phyloP scores from a whole-genome alignment of 1,140 invertebrate genomes.

The Heliconius himera region DNA sequence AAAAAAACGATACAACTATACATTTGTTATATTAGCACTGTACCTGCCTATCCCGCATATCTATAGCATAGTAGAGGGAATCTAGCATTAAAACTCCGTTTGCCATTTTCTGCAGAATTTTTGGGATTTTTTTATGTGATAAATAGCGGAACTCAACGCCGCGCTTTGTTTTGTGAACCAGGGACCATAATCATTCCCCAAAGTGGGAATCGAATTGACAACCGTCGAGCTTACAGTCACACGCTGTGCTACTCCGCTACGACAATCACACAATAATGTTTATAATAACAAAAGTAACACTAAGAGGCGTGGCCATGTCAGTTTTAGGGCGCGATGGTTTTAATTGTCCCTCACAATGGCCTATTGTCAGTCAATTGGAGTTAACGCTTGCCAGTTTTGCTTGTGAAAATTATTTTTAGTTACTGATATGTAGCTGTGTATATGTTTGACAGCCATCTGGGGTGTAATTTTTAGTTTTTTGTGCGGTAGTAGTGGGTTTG shows the following conservation, averaged over 20 bases:
- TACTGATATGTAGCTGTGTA: too few relatives aligned
- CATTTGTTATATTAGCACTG: background rate
- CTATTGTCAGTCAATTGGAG: constrained; percentile 27
- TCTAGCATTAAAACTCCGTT: background rate
- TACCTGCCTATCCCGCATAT: background rate
- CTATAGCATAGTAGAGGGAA: background rate
- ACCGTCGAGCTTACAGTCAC: background rate
- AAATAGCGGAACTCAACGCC: background rate
- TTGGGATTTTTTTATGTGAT: background rate
- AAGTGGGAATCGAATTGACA: background rate
- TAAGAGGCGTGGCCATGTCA: constrained; percentile 38
- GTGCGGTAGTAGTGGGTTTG: background rate
- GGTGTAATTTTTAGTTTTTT: background rate
- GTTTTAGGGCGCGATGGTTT: constrained; percentile 46
- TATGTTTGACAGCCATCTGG: too few relatives aligned
- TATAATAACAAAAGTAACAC: constrained; percentile 3
- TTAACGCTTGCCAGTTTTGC: constrained; percentile 14
- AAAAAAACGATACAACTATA: too few relatives aligned
- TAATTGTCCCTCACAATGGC: constrained; percentile 39
- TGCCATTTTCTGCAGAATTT: background rate
- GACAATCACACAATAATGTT: background rate
- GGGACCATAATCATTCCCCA: background rate
- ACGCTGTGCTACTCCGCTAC: background rate
- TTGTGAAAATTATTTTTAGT: constrained; percentile 14
- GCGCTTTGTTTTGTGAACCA: background rate